A percentile compares a stretch with the other conserved stretches of the same genome.
Conservation (phyloP, 2,888 invertebrate species). For the Volucella inflata region DNA sequence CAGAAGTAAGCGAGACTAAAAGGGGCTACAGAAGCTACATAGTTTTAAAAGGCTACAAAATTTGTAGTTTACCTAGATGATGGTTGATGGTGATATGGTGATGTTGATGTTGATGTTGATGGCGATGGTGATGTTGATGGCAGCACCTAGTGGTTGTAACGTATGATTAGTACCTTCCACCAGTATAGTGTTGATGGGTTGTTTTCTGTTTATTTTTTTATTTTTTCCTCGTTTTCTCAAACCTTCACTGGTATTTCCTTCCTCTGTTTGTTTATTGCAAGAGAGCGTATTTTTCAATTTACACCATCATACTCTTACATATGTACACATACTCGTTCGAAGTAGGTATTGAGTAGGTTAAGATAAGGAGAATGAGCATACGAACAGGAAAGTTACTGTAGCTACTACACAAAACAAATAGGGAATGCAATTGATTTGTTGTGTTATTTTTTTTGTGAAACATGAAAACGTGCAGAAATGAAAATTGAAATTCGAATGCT, state of each 20-base stretch:
- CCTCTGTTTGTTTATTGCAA: constrained; percentile 66
- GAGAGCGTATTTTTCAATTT: constrained; percentile 71
- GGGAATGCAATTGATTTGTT: constrained; percentile 58
- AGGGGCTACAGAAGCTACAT: no score
- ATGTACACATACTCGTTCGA: constrained; percentile 9
- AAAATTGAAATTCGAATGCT: constrained; percentile 72
- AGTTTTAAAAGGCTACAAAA: no score
- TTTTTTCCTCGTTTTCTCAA: neutral
- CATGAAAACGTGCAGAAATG: constrained; percentile 67
- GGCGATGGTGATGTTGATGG: neutral
- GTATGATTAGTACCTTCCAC: constrained; percentile 62
- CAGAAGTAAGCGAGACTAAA: no score
- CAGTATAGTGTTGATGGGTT: constrained; percentile 63
- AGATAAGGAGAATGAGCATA: constrained; percentile 3
- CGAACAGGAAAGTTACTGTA: constrained; percentile 12
- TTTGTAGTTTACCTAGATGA: no score
- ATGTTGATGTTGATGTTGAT: constrained; percentile 26
- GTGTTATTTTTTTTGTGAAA: constrained; percentile 40
- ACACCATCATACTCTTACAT: constrained; percentile 36
- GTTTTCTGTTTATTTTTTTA: neutral
- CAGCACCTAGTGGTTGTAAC: constrained; percentile 1
- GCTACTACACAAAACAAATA: constrained; percentile 62
- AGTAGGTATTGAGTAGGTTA: no score
- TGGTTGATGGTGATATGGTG: no score
- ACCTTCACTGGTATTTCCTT: neutral